Conservation (phyloP, 1,140 invertebrate genomes). For the Drosophila insularis region DNA sequence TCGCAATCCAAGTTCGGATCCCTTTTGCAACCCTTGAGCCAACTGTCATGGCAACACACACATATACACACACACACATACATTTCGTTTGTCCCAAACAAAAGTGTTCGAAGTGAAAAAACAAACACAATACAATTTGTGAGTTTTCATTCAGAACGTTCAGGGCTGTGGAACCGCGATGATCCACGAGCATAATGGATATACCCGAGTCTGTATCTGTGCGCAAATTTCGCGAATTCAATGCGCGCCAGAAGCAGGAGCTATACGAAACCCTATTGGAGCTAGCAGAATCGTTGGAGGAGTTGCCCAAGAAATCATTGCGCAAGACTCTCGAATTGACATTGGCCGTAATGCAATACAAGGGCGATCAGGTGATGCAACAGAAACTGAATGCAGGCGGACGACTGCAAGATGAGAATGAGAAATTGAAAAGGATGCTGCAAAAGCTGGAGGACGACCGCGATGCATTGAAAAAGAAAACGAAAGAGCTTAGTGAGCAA, state of each 20-base stretch:
- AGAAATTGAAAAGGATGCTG: slow-evolving; percentile 74
- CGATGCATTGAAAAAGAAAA: slow-evolving; percentile 49
- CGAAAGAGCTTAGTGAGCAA: slow-evolving; percentile 69
- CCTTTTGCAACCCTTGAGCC: slow-evolving; percentile 29
- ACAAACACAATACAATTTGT: slow-evolving; percentile 20
- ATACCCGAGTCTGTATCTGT: slow-evolving; percentile 75
- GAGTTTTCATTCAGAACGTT: slow-evolving; percentile 66
- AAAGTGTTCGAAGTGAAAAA: slow-evolving; percentile 12
- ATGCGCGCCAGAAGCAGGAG: slow-evolving; percentile 70
- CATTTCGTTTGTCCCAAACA: slow-evolving; percentile 17
- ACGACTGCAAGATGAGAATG: slow-evolving; percentile 71
- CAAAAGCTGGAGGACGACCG: slow-evolving; percentile 71
- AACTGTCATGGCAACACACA: slow-evolving; percentile 64
- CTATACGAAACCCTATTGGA: slow-evolving; percentile 73
- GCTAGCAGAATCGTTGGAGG: slow-evolving; percentile 56
- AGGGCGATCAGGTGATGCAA: slow-evolving; percentile 62
- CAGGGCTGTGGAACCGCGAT: slow-evolving; percentile 51
- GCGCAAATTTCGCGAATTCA: slow-evolving; percentile 74
- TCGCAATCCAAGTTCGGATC: not conserved
- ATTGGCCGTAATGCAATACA: slow-evolving; percentile 72
- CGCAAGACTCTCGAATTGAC: slow-evolving; percentile 72
- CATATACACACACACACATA: not conserved
- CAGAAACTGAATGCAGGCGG: slow-evolving; percentile 38
- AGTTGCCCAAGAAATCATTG: slow-evolving; percentile 73
- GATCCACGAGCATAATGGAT: slow-evolving; percentile 65